Percentiles rank a stretch among this genome's conserved stretches.
phyloP scores from a whole-genome alignment of 2,113 vertebrate genomes.

The Gnathochromis pfefferi region DNA sequence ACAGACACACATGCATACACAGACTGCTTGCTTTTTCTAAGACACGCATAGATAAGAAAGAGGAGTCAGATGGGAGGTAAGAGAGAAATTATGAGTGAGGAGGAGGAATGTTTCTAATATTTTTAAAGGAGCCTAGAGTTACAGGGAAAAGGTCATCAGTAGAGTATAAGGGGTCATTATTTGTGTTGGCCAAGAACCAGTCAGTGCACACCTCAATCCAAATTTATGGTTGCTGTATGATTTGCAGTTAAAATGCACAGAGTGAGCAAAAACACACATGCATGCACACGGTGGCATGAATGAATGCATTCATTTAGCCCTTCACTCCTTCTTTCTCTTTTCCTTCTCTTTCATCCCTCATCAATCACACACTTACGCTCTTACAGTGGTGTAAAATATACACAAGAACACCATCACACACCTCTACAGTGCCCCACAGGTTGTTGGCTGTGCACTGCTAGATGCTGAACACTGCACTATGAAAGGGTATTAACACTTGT shows the following conservation, averaged over 20 bases:
- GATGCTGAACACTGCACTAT: not conserved
- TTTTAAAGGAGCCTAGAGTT: not conserved
- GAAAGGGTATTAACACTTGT: not conserved
- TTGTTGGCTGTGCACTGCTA: not conserved
- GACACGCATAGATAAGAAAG: not conserved
- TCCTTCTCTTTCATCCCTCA: not conserved
- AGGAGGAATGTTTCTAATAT: not conserved
- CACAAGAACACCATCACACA: not conserved
- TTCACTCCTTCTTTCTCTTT: not conserved
- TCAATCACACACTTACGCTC: not conserved
- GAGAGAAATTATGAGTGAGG: not conserved
- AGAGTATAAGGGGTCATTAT: slow-evolving; percentile 4
- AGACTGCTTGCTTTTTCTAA: not conserved
- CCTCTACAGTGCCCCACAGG: not conserved
- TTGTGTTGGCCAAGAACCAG: slow-evolving; percentile 27
- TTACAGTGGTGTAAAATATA: not conserved
- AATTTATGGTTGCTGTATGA: not conserved
- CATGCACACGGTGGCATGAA: slow-evolving; percentile 9
- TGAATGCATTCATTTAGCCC: slow-evolving; percentile 10
- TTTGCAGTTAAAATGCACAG: slow-evolving; percentile 13
- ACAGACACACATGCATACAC: not conserved
- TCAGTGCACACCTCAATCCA: not conserved
- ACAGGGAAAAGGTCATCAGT: not conserved
- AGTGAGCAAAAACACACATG: not conserved
- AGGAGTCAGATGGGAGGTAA: not conserved